Conservation (phyloP, 2,888 invertebrate species). For the Helicoverpa assulta region DNA sequence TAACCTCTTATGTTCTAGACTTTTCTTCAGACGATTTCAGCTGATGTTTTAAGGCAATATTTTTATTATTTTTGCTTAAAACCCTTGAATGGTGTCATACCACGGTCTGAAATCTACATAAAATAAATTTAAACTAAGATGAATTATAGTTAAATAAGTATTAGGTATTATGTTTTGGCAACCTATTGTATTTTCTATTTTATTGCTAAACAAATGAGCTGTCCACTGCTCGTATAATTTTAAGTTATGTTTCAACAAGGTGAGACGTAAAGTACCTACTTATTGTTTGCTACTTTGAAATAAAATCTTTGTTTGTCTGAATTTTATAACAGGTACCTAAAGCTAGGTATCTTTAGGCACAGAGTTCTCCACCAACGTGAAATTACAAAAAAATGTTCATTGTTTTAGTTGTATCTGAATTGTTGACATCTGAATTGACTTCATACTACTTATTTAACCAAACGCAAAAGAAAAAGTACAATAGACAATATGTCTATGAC, state of each 20-base stretch:
- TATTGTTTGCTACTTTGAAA: conserved; percentile 9
- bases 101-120: neutral
- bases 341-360: neutral
- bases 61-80: neutral
- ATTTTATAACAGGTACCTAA: conserved; percentile 2
- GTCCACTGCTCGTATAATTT: conserved; percentile 23
- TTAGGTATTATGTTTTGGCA: neutral
- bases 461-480: neutral
- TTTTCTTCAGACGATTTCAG: neutral
- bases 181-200: conserved; percentile 7
- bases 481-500: neutral
- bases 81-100: neutral
- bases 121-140: neutral
- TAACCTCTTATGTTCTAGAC: neutral
- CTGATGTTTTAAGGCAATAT: too few relatives aligned
- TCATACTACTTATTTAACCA: neutral
- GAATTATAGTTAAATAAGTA: neutral
- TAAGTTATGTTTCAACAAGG: conserved; percentile 36
- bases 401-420: too few relatives aligned
- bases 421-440: neutral
- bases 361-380: neutral
- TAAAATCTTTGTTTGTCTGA: conserved; percentile 21
- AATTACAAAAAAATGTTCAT: neutral
- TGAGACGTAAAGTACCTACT: conserved; percentile 24
- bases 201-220: conserved; percentile 26